Evolutionary conservation across 1,140 invertebrate species (phyloP), one percentile per base, ranked within the genome.

Genomic region (Eriosoma lanigerum): DNA sequence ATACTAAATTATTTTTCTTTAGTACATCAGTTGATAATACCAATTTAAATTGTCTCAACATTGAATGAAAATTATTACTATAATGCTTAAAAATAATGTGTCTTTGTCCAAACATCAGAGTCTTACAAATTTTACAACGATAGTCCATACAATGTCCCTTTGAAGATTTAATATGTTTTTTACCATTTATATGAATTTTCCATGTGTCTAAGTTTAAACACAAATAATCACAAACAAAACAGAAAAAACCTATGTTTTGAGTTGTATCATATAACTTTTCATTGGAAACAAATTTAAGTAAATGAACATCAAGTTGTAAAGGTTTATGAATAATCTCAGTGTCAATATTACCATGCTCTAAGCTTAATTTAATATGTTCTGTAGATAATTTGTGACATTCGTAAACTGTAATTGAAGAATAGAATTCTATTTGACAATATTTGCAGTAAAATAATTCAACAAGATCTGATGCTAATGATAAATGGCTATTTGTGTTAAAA

Each of bases 101-200:
- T 19, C 75, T 32, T 48, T 48, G 9, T 44, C 75, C 75, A 78
- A 78, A 78, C 38, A 78, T 62, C 5, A 78, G 19, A 17, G 75
- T 78, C 48, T 78, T 78, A 62, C 75, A 78, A 48, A 78, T 50
- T 62, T 78, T 78, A 78, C 75, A 78, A 48, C 38, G 56, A 29
- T 78, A 56, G 17, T 78, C 75, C 24, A 48, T 60, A 8, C 46
- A 50, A 44, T 26, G 9, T 48, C 17, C 9, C 12, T 78, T 78
- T 1, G 38, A 46, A 26, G 3, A 46, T 8, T 62, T 60, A 26
- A 24, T 46, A 62, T 78, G 75, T 4, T 78, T 78, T 78, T 62
- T 62, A 48, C 21, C 15, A 78, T 26, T 60, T 17, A 78, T 78
- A 48, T 78, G 75, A 10, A 10, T 19, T 62, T 78, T 78, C 75